phyloP scores from a whole-genome alignment of 1,140 invertebrate species.

The Pogonomyrmex californicus region DNA sequence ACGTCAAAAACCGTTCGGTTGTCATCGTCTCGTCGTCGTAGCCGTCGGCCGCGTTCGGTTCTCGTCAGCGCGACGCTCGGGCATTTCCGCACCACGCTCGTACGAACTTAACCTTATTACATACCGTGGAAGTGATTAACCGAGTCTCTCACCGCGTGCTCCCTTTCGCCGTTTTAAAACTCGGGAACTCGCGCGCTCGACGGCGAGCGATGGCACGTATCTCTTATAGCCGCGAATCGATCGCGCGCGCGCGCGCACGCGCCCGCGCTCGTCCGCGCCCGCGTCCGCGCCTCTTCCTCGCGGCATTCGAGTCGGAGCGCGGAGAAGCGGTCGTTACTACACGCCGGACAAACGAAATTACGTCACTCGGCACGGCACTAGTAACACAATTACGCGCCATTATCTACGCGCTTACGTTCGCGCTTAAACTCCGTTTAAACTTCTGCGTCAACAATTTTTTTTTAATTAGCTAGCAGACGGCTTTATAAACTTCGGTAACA shows the following conservation, averaged over 20 bases:
- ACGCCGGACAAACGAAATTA: constrained; percentile 57
- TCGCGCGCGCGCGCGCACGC: not conserved
- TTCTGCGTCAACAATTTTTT: constrained; percentile 24
- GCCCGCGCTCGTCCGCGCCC: too few relatives aligned
- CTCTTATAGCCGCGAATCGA: constrained; percentile 55
- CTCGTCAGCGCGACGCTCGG: constrained; percentile 51
- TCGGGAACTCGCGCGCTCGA: constrained; percentile 39
- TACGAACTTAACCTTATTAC: constrained; percentile 76
- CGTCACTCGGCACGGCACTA: constrained; percentile 41
- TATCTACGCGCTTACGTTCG: constrained; percentile 43
- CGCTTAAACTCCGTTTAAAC: constrained; percentile 22
- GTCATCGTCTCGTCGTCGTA: not conserved
- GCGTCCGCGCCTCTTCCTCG: constrained; percentile 27
- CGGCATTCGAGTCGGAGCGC: constrained; percentile 36
- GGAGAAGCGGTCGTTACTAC: constrained; percentile 53
- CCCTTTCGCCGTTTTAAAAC: constrained; percentile 62
- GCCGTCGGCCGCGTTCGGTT: constrained; percentile 37
- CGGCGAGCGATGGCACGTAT: constrained; percentile 35
- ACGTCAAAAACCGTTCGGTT: constrained; percentile 49
- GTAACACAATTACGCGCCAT: constrained; percentile 60
- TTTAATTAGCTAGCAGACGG: constrained; percentile 18
- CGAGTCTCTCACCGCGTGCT: constrained; percentile 59
- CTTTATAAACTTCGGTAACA: not conserved
- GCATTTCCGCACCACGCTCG: constrained; percentile 59
- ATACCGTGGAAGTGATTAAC: constrained; percentile 52